A percentile compares a stretch with the other conserved stretches of the same genome.
Conservation (phyloP, 1,140 invertebrate genomes). For the Ceratitis capitata region DNA sequence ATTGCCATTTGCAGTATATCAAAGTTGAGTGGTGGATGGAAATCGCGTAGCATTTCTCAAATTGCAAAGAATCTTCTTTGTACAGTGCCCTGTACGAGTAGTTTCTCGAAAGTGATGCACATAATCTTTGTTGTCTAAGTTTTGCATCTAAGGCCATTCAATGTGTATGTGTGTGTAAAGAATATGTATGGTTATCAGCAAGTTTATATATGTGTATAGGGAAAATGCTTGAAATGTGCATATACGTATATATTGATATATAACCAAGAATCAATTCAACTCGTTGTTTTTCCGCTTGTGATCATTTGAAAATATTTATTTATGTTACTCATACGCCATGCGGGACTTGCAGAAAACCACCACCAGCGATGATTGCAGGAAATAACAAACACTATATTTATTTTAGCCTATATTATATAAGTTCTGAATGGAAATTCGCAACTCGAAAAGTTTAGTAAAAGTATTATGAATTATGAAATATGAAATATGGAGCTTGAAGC, state of each 20-base stretch:
- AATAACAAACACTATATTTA: too few species aligned
- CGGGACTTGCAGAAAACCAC: too few species aligned
- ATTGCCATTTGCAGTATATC: constrained; percentile 23
- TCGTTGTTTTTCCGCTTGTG: not conserved
- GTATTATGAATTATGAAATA: too few species aligned
- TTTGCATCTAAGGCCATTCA: not conserved
- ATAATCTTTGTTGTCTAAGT: not conserved
- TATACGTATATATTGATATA: not conserved
- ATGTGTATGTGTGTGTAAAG: not conserved
- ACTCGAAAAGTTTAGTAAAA: too few species aligned
- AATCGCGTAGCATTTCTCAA: constrained; percentile 24
- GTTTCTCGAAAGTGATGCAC: not conserved
- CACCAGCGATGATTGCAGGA: too few species aligned
- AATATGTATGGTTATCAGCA: not conserved
- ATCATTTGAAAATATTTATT: not conserved
- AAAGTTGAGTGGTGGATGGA: constrained; percentile 11
- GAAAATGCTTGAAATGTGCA: not conserved
- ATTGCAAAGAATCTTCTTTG: not conserved
- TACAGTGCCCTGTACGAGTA: too few species aligned
- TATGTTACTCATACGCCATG: not conserved
- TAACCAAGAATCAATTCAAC: not conserved
- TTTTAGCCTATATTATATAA: too few species aligned
- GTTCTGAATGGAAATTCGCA: too few species aligned
- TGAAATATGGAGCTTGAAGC: too few species aligned
- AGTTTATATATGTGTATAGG: not conserved